A percentile compares a stretch with the other conserved stretches of the same genome.
These are phyloP conservation scores for Encarsia formosa DNA, from an alignment of 2,888 invertebrate genomes.

Conservation along the genomic window DNA sequence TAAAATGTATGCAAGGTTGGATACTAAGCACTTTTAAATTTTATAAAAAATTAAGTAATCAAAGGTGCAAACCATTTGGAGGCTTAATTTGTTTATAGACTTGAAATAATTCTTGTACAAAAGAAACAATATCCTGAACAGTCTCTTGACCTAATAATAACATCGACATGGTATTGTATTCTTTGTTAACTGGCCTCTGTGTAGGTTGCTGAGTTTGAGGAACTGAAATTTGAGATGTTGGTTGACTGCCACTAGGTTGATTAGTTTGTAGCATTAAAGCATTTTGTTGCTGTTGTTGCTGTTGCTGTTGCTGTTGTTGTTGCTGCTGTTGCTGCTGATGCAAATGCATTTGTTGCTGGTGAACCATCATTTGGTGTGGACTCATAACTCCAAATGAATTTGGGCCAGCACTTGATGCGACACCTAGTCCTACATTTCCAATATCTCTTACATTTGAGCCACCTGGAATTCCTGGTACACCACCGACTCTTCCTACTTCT, in stretches of 20 bases:
- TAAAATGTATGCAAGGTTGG: too few relatives aligned
- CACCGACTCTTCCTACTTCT: conserved; percentile 38
- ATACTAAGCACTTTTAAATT: too few relatives aligned
- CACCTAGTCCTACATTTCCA: conserved; percentile 51
- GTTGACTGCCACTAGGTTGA: conserved; percentile 42
- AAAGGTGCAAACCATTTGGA: conserved; percentile 70
- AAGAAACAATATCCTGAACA: conserved; percentile 88
- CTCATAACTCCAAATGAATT: conserved; percentile 48
- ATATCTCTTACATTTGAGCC: too few relatives aligned
- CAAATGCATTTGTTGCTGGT: conserved; percentile 49
- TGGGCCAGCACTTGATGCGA: conserved; percentile 47
- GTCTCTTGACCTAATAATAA: conserved; percentile 92
- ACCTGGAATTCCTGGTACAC: too few relatives aligned
- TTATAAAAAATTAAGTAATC: too few relatives aligned
- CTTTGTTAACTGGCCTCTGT: conserved; percentile 60
- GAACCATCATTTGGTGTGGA: conserved; percentile 46
- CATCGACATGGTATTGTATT: conserved; percentile 83
- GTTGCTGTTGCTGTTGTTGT: too few relatives aligned
- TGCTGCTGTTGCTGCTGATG: conserved; percentile 49
- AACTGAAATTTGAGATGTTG: conserved; percentile 44
- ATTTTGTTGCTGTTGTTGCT: conserved; percentile 45
- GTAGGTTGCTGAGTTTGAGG: conserved; percentile 49
- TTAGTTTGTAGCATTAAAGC: conserved; percentile 43
- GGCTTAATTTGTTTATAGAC: conserved; percentile 78
- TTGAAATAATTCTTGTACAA: conserved; percentile 87